These are phyloP conservation scores for Spilarctia lutea DNA, from an alignment of 2,888 invertebrate genomes.

Conservation along the genomic window DNA sequence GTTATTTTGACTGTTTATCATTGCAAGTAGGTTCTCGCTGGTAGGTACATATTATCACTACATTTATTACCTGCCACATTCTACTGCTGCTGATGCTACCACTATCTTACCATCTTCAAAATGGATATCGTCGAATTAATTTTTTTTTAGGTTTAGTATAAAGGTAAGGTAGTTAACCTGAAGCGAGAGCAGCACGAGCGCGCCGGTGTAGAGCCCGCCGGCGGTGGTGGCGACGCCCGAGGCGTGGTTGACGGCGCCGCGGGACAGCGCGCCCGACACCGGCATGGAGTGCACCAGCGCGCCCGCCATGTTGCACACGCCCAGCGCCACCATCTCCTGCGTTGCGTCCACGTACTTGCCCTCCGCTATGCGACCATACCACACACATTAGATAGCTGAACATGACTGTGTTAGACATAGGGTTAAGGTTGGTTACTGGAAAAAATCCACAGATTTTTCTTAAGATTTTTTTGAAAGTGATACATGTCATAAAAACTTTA, in stretches of 20 bases:
- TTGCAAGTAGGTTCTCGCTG: no score
- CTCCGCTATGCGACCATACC: constrained; percentile 83
- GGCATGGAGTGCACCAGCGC: constrained; percentile 97
- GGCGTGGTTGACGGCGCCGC: constrained; percentile 97
- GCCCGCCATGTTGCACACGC: constrained; percentile 94
- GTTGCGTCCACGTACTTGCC: constrained; percentile 95
- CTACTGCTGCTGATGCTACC: no score
- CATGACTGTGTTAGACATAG: not conserved
- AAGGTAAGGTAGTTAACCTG: constrained; percentile 66
- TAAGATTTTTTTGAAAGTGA: not conserved
- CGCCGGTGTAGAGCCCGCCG: constrained; percentile 94
- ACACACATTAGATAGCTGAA: not conserved
- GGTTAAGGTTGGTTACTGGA: not conserved
- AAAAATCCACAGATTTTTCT: no score
- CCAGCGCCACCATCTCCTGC: constrained; percentile 95
- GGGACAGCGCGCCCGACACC: constrained; percentile 94
- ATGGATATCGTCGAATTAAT: not conserved
- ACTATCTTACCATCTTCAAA: no score
- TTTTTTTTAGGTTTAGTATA: not conserved
- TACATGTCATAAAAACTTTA: no score
- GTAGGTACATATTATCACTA: no score
- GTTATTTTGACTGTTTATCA: no score
- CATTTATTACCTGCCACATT: no score
- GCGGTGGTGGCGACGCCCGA: constrained; percentile 96
- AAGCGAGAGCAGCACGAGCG: constrained; percentile 77